A percentile compares a stretch with the other conserved stretches of the same genome.
Evolutionary conservation across 2,113 vertebrate species (phyloP).

Genomic region (Plecotus auritus): DNA sequence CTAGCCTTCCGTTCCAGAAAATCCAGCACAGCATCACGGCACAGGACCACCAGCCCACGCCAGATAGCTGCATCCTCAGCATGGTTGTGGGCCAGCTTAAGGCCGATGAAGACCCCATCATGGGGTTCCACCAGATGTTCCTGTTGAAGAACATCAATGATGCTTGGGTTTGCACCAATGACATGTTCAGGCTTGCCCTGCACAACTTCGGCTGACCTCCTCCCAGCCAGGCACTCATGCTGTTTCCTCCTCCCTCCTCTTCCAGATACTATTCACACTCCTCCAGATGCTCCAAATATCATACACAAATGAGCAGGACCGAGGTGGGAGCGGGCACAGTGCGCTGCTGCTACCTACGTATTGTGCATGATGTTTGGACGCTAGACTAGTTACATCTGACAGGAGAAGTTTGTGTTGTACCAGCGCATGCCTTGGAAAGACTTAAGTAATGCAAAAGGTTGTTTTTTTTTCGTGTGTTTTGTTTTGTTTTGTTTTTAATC

Average conservation of each 20-base stretch:
- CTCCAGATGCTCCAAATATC: conserved; percentile 91
- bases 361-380: conserved; percentile 94
- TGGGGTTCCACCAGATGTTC: conserved; percentile 91
- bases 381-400: conserved; percentile 88
- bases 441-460: conserved; percentile 83
- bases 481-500: conserved; percentile 79
- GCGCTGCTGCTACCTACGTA: conserved; percentile 80
- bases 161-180: conserved; percentile 91
- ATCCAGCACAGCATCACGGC: too few species aligned
- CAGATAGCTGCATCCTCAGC: too few species aligned
- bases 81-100: too few species aligned
- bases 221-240: conserved; percentile 71
- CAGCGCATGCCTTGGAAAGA: conserved; percentile 86
- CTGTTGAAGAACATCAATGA: conserved; percentile 88
- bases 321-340: conserved; percentile 76
- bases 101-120: conserved; percentile 90
- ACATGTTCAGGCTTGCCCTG: conserved; percentile 98
- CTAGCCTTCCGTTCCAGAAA: too few species aligned
- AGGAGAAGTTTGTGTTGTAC: conserved; percentile 88
- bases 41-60: too few species aligned
- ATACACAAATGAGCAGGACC: conserved; percentile 85
- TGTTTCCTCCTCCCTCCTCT: conserved; percentile 74
- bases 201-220: conserved; percentile 95
- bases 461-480: too few species aligned
- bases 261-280: conserved; percentile 84